Evolutionary conservation across 2,797 vertebrate species (phyloP), one percentile per base, ranked within the genome.

Genomic region (Phataginus tricuspis): DNA sequence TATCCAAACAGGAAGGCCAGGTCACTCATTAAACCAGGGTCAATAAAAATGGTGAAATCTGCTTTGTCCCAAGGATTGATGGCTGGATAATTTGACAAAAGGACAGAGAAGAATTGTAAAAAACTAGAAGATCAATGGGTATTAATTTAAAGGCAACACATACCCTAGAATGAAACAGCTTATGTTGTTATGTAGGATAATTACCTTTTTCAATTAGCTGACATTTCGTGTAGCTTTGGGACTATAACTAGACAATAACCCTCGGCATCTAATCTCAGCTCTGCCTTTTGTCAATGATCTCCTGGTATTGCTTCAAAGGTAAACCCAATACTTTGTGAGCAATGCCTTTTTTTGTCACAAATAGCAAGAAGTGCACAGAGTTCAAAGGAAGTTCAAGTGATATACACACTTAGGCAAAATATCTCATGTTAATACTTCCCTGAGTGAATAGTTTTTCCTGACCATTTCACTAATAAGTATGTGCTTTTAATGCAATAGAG

Each of bases 121-220:
- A 98, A 98, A 98, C 97, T 95, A 97, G 97, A 98, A 98, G 98
- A 99, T 99, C 99, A 75, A 99, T 99, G 98, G 97, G 99, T 99
- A 99, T 99, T 99, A 98, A 99, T 99, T 99, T 99, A 98, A 99
- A 98, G 99, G 98, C 93, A 98, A 98, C 98, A 96, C 99, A 99
- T 99, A 99, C 98, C 98, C 98, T 99, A 98, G 98, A 99, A 99
- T 98, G 98, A 98, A 99, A 99, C 97, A 98, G 98, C 99, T 99
- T 98, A 99, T 99, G 99, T 99, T 98, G 98, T 98, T 98, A 96
- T 98, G 98, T 99, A 98, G 98, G 98, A 99, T 99, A 99, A 99
- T 99, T 99, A 99, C 98, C 98, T 99, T 98, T 98, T 98, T 98
- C 99, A 99, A 99, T 99, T 99, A 99, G 98, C 96, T 98, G 98